These are phyloP conservation scores for Notolepis coatsorum DNA, from an alignment of 2,797 vertebrate species.

Conservation along the genomic window DNA sequence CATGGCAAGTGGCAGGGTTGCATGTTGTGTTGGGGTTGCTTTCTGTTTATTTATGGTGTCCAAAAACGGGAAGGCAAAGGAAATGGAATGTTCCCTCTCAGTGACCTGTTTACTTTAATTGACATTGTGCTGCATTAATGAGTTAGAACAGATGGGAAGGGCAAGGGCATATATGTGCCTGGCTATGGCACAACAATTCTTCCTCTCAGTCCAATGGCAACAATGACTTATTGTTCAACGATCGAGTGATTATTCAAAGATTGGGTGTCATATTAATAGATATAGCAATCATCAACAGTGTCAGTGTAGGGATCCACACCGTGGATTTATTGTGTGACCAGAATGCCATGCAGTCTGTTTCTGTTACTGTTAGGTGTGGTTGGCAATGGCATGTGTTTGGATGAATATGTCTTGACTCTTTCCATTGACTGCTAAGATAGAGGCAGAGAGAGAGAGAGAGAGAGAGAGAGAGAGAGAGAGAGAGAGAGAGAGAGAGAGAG, in stretches of 20 bases:
- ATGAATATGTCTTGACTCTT: constrained; percentile 57
- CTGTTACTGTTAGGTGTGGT: not conserved
- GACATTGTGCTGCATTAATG: constrained; percentile 66
- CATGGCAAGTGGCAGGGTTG: constrained; percentile 60
- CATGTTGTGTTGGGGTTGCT: constrained; percentile 58
- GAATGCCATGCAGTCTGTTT: not conserved
- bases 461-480: constrained; percentile 17
- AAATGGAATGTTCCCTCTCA: constrained; percentile 56
- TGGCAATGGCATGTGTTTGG: constrained; percentile 62
- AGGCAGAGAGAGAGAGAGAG: not conserved
- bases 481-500: constrained; percentile 20
- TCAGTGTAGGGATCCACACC: too few species aligned
- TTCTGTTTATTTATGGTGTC: constrained; percentile 71
- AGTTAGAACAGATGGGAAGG: constrained; percentile 67
- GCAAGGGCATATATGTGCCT: constrained; percentile 61
- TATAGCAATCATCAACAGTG: too few species aligned
- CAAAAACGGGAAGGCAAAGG: constrained; percentile 70
- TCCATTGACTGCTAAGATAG: constrained; percentile 50
- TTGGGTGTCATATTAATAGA: too few species aligned
- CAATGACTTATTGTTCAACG: constrained; percentile 61
- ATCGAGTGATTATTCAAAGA: too few species aligned
- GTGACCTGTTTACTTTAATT: constrained; percentile 65
- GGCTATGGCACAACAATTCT: constrained; percentile 73
- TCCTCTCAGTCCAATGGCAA: constrained; percentile 52
- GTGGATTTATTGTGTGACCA: too few species aligned